Percentiles rank a stretch among this genome's conserved stretches.
Evolutionary conservation across 2,113 vertebrate genomes (phyloP).

Genomic region (Ctenomys sociabilis): DNA sequence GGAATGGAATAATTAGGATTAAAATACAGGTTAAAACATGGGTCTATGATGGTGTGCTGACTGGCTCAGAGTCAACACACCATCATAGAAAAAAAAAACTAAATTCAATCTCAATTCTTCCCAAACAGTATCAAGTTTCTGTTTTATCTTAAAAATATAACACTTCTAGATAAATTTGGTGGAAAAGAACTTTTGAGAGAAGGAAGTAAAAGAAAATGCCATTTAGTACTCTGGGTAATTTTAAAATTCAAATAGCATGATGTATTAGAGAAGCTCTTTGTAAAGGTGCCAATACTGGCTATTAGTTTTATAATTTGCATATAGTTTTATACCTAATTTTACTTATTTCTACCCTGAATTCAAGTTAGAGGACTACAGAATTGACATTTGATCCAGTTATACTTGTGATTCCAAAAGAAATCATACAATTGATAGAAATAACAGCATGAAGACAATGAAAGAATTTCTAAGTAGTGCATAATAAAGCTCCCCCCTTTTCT

Average conservation of each 20-base stretch:
- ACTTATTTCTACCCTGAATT: neutral
- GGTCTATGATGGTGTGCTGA: neutral
- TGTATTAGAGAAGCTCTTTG: constrained; percentile 27
- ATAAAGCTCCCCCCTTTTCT: neutral
- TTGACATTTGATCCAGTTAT: neutral
- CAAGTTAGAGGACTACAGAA: constrained; percentile 14
- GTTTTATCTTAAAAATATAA: constrained; percentile 24
- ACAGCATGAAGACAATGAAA: neutral
- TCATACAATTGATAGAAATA: neutral
- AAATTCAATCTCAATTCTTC: neutral
- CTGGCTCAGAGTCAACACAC: no score
- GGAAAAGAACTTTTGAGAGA: neutral
- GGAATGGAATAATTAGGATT: neutral
- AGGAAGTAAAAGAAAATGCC: neutral
- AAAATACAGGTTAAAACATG: neutral
- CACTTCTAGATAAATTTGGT: neutral
- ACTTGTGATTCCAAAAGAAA: constrained; percentile 41
- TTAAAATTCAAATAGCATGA: constrained; percentile 48
- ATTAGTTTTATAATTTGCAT: constrained; percentile 40
- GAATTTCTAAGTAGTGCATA: neutral
- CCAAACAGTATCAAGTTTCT: neutral
- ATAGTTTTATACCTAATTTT: neutral
- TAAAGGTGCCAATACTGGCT: neutral
- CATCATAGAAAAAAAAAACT: no score
- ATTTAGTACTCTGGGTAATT: constrained; percentile 11